Base-by-base conservation (phyloP, 2,888 invertebrate species). In the Caenorhabditis sinica region DNA sequence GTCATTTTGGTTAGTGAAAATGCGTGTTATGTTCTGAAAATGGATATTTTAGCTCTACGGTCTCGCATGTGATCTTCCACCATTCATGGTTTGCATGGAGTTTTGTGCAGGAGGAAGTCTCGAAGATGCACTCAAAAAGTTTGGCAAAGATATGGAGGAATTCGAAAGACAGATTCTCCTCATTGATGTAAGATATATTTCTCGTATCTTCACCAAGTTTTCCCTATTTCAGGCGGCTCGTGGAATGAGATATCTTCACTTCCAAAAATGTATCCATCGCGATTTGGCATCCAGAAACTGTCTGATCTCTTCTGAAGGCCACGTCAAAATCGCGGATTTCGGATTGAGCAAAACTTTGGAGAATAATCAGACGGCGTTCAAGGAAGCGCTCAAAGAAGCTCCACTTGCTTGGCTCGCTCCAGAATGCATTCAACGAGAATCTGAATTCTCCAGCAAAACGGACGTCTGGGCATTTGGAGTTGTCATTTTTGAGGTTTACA, bases 81-180 rank as follows among this genome's bases (percentile, higher is more conserved):
- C 98, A 0, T 97, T 98, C 81, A 98, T 98, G 97, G 97, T 98
- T 91, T 97, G 98, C 45, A 98, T 98, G 98, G 98, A 98, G 94
- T 95, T 97, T 85, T 97, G 97, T 65, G 72, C 83, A 3, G 89
- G 89, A 11, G 89, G 89, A 33, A 83, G 88, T 56, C 63, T 90
- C 23, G 85, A 87, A 17, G 56, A 69, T 15, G 87, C 87, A 23
- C 74, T 90, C 58, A 74, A 53, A 5, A 87, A 86, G 45, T 51
- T 49, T 25, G 88, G 88, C 13, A 80, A 80, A 28, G 76, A 80
- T 15, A 88, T 85, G 61, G 86, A 81, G 20, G 84, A 83, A 15
- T 83, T 65, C 56, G 74, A 73, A n/a, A 17, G 81, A 25, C 82
- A 82, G 36, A 72, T 69, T n/a, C 49, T 77, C 43, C 75, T 86